Base-by-base conservation (phyloP, 1,140 invertebrate genomes). In the Aphis gossypii region DNA sequence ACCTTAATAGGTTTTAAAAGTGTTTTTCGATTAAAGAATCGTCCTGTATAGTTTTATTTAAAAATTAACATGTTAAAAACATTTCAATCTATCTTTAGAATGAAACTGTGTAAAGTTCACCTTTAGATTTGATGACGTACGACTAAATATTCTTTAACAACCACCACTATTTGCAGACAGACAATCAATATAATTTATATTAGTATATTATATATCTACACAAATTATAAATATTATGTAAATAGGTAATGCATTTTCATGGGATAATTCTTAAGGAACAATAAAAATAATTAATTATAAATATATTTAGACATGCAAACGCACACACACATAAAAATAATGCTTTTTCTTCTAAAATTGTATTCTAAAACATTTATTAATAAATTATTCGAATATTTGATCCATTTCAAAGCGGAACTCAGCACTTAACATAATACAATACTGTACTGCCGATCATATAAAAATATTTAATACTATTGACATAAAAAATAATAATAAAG, bases 391-490 rank as follows among this genome's bases (percentile, higher is more conserved):
- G 11, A 54, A 93, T 93, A 51, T 83, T 92, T 82, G 35, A 93
- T 93, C 92, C 82, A 41, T 93, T 48, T 93, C 46, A 84, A 93
- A 93, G 60, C 41, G 25, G 56, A 92, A 82, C 38, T 14, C 38
- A 2, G 2, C 82, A 41, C 35, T 54, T 56, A 54, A 56, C n/a
- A 92, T 82, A 86, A 38, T 86, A 51, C 82, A 93, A 83, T 86
- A 93, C 41, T 84, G 9, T 93, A 54, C 35, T 54, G 21, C 48
- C 3, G n/a, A 51, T 86, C 92, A 56, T 93, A 93, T 38, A 93
- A 93, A 93, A 93, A 93, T 93, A 93, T 86, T 86, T 93, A 92
- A 54, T 76, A 56, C 92, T 93, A 84, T 93, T 54, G 48, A 93
- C 82, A 84, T 90, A 30, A 68, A 90, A 90, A 60, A 92, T 76